A percentile compares a stretch with the other conserved stretches of the same genome.
These are phyloP conservation scores for Spodoptera exigua DNA, from an alignment of 2,888 invertebrate genomes.

Conservation along the genomic window DNA sequence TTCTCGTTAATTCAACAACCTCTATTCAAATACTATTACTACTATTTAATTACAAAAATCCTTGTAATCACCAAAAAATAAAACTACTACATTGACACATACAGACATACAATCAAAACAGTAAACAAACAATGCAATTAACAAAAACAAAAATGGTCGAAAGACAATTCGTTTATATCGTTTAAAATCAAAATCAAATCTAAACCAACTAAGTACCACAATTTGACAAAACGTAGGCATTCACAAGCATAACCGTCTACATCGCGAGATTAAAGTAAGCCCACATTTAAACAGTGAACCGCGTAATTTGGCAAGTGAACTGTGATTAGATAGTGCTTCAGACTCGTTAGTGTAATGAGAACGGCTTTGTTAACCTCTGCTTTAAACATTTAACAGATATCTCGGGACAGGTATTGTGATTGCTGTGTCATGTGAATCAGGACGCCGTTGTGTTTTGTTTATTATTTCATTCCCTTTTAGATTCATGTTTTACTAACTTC, in stretches of 20 bases:
- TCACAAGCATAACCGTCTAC: slow-evolving; percentile 68
- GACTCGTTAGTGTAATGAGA: slow-evolving; percentile 86
- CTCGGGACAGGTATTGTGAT: slow-evolving; percentile 57
- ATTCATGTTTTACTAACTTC: too few species aligned
- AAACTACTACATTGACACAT: too few species aligned
- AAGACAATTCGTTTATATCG: slow-evolving; percentile 29
- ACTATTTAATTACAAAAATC: too few species aligned
- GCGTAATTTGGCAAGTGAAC: slow-evolving; percentile 87
- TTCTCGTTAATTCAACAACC: slow-evolving; percentile 6
- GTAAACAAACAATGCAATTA: neutral
- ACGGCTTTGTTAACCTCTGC: slow-evolving; percentile 82
- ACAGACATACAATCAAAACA: too few species aligned
- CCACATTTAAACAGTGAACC: slow-evolving; percentile 84
- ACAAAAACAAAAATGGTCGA: slow-evolving; percentile 15
- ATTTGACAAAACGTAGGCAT: slow-evolving; percentile 58
- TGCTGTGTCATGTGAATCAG: slow-evolving; percentile 49
- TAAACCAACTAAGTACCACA: slow-evolving; percentile 51
- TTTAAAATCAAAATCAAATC: slow-evolving; percentile 1
- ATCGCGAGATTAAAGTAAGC: slow-evolving; percentile 83
- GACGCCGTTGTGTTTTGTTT: slow-evolving; percentile 31
- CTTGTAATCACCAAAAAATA: too few species aligned
- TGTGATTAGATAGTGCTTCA: slow-evolving; percentile 87
- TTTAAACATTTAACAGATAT: slow-evolving; percentile 73
- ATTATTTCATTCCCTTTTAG: slow-evolving; percentile 14
- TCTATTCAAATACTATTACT: neutral